Conservation (phyloP, 2,797 vertebrate species). For the Sebastes cheni region DNA sequence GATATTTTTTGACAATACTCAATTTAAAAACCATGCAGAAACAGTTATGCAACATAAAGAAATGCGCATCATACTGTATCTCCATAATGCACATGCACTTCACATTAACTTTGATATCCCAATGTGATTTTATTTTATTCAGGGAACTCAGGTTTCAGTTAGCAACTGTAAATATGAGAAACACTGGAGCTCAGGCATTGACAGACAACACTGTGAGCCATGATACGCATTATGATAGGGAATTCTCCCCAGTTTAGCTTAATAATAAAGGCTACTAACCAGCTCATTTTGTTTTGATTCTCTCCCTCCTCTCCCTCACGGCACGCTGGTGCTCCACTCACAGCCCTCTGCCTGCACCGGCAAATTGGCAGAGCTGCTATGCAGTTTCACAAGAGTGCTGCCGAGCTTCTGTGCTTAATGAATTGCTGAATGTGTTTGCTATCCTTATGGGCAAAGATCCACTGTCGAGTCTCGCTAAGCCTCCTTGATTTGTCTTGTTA, state of each 20-base stretch:
- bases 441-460: constrained; percentile 76
- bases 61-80: background rate
- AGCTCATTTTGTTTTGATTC: constrained; percentile 66
- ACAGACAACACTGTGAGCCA: constrained; percentile 33
- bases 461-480: constrained; percentile 63
- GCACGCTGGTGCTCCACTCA: constrained; percentile 43
- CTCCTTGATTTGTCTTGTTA: constrained; percentile 80
- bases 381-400: constrained; percentile 70
- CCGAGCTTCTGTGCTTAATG: constrained; percentile 76
- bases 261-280: constrained; percentile 67
- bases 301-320: constrained; percentile 27
- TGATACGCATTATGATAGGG: constrained; percentile 50
- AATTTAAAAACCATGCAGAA: background rate
- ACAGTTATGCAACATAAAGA: background rate
- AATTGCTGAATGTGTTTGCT: constrained; percentile 78
- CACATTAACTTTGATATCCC: background rate
- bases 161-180: constrained; percentile 30
- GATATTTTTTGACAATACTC: background rate
- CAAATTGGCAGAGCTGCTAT: constrained; percentile 74
- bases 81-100: background rate
- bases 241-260: constrained; percentile 63
- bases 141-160: constrained; percentile 8
- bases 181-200: constrained; percentile 32
- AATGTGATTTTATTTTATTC: background rate
- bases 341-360: constrained; percentile 54